Percentiles rank a stretch among this genome's conserved stretches.
phyloP scores from a whole-genome alignment of 2,797 vertebrate genomes.

The Cetoscarus ocellatus region DNA sequence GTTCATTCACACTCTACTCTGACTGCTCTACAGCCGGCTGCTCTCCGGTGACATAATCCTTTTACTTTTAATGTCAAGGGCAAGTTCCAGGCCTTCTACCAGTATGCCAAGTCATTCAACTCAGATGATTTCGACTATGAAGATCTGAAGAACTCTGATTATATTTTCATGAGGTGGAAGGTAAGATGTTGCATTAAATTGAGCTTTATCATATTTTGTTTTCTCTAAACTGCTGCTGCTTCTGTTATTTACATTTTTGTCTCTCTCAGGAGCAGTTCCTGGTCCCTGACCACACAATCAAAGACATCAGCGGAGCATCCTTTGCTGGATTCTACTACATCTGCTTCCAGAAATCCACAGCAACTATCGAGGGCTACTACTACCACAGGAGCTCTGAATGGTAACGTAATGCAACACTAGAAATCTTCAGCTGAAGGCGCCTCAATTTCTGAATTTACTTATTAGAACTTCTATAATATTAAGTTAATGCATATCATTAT shows the following conservation, averaged over 20 bases:
- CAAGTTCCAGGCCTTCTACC: conserved; percentile 98
- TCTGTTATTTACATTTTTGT: not conserved
- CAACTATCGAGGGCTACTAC: conserved; percentile 98
- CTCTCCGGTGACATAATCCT: not conserved
- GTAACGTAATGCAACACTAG: conserved; percentile 75
- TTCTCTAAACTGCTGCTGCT: conserved; percentile 3
- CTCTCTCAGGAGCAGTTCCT: conserved; percentile 93
- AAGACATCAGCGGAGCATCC: conserved; percentile 98
- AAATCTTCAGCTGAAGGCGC: conserved; percentile 1
- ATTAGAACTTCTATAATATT: conserved; percentile 5
- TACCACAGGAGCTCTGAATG: conserved; percentile 98
- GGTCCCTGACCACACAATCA: conserved; percentile 98
- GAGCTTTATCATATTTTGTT: not conserved
- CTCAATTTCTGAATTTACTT: not conserved
- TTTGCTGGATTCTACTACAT: conserved; percentile 99
- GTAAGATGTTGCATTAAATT: conserved; percentile 74
- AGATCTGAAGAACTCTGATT: conserved; percentile 96
- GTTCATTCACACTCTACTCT: not conserved
- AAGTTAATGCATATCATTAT: conserved; percentile 4
- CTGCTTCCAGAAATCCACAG: conserved; percentile 99
- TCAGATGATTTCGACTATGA: conserved; percentile 98
- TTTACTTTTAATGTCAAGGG: conserved; percentile 81
- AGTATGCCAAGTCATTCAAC: conserved; percentile 98
- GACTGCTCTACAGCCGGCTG: not conserved
- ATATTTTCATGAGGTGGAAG: conserved; percentile 99